A percentile compares a stretch with the other conserved stretches of the same genome.
These are phyloP conservation scores for Corapipo altera DNA, from an alignment of 2,113 vertebrate genomes.

Conservation along the genomic window DNA sequence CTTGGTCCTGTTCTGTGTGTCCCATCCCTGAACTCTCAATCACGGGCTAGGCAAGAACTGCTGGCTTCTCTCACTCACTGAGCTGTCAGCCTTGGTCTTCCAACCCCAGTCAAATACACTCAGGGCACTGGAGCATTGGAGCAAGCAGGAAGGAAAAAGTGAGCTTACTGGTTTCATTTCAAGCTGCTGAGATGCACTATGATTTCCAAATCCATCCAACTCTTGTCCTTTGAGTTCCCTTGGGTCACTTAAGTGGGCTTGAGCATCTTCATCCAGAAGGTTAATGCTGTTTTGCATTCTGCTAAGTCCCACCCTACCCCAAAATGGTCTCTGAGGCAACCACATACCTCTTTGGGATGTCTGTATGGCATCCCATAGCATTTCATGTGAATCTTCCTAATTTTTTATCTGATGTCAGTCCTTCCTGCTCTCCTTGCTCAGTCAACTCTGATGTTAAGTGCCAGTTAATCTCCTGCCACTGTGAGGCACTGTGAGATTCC, in stretches of 20 bases:
- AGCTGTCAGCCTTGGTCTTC: neutral
- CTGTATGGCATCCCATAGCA: neutral
- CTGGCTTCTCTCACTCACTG: neutral
- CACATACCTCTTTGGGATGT: accelerated
- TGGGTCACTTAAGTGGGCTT: neutral
- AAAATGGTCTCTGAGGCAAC: neutral
- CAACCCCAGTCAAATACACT: neutral
- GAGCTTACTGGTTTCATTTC: neutral
- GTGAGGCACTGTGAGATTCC: constrained; percentile 44
- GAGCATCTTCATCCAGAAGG: neutral
- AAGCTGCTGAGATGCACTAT: neutral
- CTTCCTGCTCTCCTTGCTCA: neutral
- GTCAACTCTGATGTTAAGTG: neutral
- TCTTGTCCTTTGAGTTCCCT: neutral
- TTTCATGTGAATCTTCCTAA: neutral
- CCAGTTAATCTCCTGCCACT: neutral
- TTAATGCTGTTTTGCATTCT: neutral
- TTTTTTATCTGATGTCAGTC: neutral
- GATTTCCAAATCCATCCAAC: neutral
- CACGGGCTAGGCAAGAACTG: neutral
- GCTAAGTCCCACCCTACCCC: neutral
- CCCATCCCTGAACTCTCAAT: neutral
- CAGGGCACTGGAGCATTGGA: neutral
- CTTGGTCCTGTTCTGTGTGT: neutral
- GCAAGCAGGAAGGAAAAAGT: neutral